Conservation (phyloP, 2,113 vertebrate species). For the Xiphophorus couchianus region DNA sequence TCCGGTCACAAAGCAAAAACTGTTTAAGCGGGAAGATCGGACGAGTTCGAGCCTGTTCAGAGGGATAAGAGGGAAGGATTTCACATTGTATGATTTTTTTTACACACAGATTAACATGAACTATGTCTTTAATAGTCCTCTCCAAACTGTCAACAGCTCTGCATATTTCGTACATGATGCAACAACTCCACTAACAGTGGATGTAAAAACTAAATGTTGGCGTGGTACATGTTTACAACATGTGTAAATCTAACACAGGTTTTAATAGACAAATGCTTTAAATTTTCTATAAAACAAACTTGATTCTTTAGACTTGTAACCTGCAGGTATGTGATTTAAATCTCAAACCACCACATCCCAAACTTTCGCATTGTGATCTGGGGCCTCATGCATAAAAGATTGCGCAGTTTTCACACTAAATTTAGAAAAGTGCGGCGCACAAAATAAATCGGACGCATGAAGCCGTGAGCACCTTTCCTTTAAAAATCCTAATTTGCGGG, state of each 20-base stretch:
- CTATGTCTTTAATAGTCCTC: not conserved
- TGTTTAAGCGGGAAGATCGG: constrained; percentile 42
- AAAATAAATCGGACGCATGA: too few relatives aligned
- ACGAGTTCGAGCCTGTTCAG: constrained; percentile 53
- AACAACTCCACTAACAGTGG: too few relatives aligned
- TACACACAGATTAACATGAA: not conserved
- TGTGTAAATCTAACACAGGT: constrained; percentile 1
- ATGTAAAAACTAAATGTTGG: too few relatives aligned
- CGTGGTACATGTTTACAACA: not conserved
- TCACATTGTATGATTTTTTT: constrained; percentile 8
- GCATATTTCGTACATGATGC: not conserved
- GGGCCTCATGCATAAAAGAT: too few relatives aligned
- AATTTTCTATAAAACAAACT: constrained; percentile 17
- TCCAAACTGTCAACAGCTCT: constrained; percentile 20
- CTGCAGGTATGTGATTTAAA: not conserved
- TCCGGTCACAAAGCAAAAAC: not conserved
- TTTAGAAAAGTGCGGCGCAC: too few relatives aligned
- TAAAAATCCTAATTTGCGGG: too few relatives aligned
- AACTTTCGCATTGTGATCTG: too few relatives aligned
- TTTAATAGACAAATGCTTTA: constrained; percentile 14
- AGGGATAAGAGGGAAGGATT: constrained; percentile 5
- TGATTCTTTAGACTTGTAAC: not conserved
- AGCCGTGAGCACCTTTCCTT: too few relatives aligned
- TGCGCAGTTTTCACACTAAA: too few relatives aligned
- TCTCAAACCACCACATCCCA: not conserved